phyloP scores from a whole-genome alignment of 2,113 vertebrate genomes.

The Serilophus lunatus region DNA sequence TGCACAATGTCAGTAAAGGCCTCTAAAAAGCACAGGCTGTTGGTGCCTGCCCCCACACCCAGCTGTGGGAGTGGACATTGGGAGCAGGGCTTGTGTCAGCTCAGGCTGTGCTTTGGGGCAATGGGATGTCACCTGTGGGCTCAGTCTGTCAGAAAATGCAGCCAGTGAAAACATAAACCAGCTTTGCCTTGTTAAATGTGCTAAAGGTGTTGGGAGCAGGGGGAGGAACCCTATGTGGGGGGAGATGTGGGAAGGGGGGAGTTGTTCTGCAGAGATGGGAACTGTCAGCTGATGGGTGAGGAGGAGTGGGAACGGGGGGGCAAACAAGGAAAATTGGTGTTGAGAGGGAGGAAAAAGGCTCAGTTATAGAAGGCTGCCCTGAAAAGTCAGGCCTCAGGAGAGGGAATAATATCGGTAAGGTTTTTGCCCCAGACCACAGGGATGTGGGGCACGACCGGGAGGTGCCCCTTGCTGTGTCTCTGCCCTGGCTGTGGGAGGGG shows the following conservation, averaged over 20 bases:
- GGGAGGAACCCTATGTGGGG: fast-evolving
- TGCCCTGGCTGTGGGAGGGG: background rate
- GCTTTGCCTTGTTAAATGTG: background rate
- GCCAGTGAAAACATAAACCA: background rate
- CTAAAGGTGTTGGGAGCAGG: background rate
- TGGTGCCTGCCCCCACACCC: background rate
- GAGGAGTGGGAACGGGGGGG: background rate
- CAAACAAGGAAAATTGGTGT: background rate
- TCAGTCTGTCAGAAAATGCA: background rate
- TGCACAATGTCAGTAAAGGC: background rate
- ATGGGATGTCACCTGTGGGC: fast-evolving
- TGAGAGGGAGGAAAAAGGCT: background rate
- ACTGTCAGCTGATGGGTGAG: background rate
- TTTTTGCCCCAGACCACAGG: fast-evolving
- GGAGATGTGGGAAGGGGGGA: fast-evolving
- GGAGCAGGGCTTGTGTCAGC: background rate
- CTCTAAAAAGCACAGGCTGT: background rate
- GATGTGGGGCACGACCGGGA: fast-evolving
- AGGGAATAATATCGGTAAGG: background rate
- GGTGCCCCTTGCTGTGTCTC: fast-evolving
- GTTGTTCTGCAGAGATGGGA: background rate
- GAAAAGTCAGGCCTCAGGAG: background rate
- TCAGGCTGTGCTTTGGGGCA: background rate
- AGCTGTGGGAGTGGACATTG: no score
- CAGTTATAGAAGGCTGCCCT: background rate